A percentile compares a stretch with the other conserved stretches of the same genome.
phyloP scores from a whole-genome alignment of 2,797 vertebrate species.

The Pseudochaenichthys georgianus region DNA sequence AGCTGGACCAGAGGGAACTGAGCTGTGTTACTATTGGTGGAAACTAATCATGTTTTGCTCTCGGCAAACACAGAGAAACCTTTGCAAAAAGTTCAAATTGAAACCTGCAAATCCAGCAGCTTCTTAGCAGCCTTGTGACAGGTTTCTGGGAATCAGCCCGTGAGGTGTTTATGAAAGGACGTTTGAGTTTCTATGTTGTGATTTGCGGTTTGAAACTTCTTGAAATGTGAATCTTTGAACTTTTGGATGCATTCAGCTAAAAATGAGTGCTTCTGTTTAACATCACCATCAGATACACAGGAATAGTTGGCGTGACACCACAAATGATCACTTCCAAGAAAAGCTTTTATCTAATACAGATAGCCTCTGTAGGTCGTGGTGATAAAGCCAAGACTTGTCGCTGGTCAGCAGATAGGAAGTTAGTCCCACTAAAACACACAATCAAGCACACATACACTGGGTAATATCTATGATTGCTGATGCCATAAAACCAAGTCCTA shows the following conservation, averaged over 20 bases:
- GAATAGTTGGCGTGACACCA: constrained; percentile 19
- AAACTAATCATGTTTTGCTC: constrained; percentile 61
- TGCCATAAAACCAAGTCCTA: neutral
- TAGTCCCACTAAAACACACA: constrained; percentile 5
- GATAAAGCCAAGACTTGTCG: constrained; percentile 46
- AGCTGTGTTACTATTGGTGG: constrained; percentile 64
- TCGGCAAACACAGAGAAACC: constrained; percentile 64
- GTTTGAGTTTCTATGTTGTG: constrained; percentile 41
- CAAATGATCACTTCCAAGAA: constrained; percentile 49
- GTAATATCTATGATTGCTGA: neutral
- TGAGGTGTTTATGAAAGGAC: constrained; percentile 30
- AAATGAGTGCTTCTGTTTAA: constrained; percentile 44
- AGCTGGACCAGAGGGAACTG: constrained; percentile 61
- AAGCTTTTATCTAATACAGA: constrained; percentile 47
- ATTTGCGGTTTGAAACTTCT: constrained; percentile 48
- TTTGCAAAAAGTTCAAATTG: constrained; percentile 68
- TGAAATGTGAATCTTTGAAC: constrained; percentile 70
- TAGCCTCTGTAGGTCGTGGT: constrained; percentile 30
- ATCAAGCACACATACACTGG: constrained; percentile 10
- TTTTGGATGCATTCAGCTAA: constrained; percentile 38
- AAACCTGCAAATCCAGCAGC: constrained; percentile 74
- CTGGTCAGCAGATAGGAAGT: constrained; percentile 51
- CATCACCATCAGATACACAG: constrained; percentile 37
- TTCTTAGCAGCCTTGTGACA: constrained; percentile 72
- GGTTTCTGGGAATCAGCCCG: constrained; percentile 64